Evolutionary conservation across 2,888 invertebrate genomes (phyloP).

Genomic region (Macrophya annulata): DNA sequence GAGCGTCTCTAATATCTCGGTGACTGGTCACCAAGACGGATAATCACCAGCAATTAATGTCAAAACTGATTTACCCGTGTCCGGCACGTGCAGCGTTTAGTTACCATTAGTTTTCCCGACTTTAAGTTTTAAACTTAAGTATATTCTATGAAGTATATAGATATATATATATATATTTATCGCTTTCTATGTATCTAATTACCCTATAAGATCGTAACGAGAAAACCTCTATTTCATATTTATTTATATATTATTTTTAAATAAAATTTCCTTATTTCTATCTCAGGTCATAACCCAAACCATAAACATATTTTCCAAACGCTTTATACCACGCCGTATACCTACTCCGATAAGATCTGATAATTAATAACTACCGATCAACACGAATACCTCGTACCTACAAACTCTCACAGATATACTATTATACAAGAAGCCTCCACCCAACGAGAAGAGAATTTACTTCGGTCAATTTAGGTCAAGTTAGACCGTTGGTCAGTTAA

Average conservation of each 20-base stretch:
- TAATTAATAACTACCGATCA: slow-evolving; percentile 30
- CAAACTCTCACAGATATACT: background rate
- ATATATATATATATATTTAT: background rate
- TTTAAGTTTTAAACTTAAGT: slow-evolving; percentile 39
- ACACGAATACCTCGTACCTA: background rate
- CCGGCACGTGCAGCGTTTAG: slow-evolving; percentile 66
- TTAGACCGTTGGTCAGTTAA: background rate
- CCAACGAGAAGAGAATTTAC: background rate
- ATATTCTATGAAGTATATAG: no score
- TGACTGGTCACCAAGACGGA: slow-evolving; percentile 10
- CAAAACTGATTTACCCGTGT: slow-evolving; percentile 69
- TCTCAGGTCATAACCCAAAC: background rate
- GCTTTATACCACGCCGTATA: background rate
- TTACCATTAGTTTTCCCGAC: slow-evolving; percentile 59
- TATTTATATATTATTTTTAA: background rate
- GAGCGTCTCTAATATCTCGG: background rate
- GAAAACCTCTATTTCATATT: background rate
- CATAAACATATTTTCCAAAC: background rate
- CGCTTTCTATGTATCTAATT: background rate
- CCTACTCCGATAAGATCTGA: slow-evolving; percentile 2
- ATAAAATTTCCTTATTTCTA: background rate
- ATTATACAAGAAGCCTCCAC: background rate
- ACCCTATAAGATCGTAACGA: background rate
- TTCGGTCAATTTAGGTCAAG: background rate
- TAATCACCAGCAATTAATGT: slow-evolving; percentile 71